Evolutionary conservation across 1,140 invertebrate species (phyloP).

Genomic region (Drosophila santomea): DNA sequence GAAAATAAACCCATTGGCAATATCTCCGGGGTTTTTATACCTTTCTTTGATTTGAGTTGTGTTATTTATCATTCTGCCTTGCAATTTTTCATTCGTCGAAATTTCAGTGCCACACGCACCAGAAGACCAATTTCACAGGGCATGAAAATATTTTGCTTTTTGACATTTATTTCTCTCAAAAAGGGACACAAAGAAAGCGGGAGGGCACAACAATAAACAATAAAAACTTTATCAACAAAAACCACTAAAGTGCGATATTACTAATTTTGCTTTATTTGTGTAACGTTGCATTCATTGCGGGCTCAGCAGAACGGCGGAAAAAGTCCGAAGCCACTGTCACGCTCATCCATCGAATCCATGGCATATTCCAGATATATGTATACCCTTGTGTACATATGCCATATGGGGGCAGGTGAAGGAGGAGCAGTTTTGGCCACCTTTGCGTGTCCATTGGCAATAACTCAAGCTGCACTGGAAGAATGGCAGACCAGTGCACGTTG

Average conservation of each 20-base stretch:
- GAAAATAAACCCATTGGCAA: constrained; percentile 8
- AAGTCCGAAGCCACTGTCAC: constrained; percentile 43
- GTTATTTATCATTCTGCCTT: constrained; percentile 75
- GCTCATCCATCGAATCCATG: constrained; percentile 43
- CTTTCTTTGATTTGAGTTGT: constrained; percentile 42
- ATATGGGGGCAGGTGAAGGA: constrained; percentile 43
- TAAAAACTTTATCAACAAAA: constrained; percentile 55
- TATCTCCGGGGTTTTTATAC: constrained; percentile 29
- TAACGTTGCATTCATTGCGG: constrained; percentile 46
- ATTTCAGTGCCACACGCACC: constrained; percentile 57
- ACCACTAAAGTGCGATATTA: constrained; percentile 62
- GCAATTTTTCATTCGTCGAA: constrained; percentile 74
- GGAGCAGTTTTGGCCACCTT: constrained; percentile 69
- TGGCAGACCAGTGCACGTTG: constrained; percentile 67
- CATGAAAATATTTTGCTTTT: constrained; percentile 43
- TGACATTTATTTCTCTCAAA: constrained; percentile 50
- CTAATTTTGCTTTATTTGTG: constrained; percentile 65
- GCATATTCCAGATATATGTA: constrained; percentile 17
- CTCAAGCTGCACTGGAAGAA: constrained; percentile 70
- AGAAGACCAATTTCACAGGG: not conserved
- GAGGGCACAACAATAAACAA: constrained; percentile 34
- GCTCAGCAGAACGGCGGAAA: constrained; percentile 15
- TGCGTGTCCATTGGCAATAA: constrained; percentile 80
- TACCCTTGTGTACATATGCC: constrained; percentile 9
- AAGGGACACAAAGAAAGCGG: constrained; percentile 24